Evolutionary conservation across 2,113 vertebrate species (phyloP).

Genomic region (Brachyhypopomus occidentalis): DNA sequence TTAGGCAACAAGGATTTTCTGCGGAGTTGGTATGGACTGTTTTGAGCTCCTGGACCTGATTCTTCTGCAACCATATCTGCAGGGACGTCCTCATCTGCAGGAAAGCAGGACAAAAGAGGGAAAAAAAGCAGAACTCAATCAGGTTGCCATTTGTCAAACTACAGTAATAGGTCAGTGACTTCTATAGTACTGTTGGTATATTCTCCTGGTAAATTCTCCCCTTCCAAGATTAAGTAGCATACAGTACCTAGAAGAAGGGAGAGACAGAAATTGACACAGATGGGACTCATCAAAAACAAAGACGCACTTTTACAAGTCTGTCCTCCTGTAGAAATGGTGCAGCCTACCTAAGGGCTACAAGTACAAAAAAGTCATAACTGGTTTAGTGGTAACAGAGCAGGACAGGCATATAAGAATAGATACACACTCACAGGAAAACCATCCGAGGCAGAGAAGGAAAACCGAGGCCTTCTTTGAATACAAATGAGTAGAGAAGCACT

Average conservation of each 20-base stretch:
- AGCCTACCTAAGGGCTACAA: neutral
- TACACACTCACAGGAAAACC: slow-evolving; percentile 16
- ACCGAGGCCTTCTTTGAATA: neutral
- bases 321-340: neutral
- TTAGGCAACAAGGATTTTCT: slow-evolving; percentile 99
- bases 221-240: neutral
- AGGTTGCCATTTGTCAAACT: slow-evolving; percentile 20
- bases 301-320: neutral
- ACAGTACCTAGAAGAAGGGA: slow-evolving; percentile 2
- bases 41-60: slow-evolving; percentile 99
- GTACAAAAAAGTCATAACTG: slow-evolving; percentile 27
- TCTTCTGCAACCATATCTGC: slow-evolving; percentile 99
- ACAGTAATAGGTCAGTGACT: neutral
- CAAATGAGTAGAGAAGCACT: neutral
- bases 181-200: neutral
- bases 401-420: slow-evolving; percentile 37
- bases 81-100: slow-evolving; percentile 97
- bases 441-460: slow-evolving; percentile 5
- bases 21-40: slow-evolving; percentile 99
- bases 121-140: slow-evolving; percentile 25
- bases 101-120: slow-evolving; percentile 45
- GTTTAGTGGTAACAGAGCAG: slow-evolving; percentile 33
- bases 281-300: neutral
- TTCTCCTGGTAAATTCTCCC: neutral
- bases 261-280: neutral